These are phyloP conservation scores for Epinephelus malabaricus DNA, from an alignment of 2,797 vertebrate species.

Conservation along the genomic window DNA sequence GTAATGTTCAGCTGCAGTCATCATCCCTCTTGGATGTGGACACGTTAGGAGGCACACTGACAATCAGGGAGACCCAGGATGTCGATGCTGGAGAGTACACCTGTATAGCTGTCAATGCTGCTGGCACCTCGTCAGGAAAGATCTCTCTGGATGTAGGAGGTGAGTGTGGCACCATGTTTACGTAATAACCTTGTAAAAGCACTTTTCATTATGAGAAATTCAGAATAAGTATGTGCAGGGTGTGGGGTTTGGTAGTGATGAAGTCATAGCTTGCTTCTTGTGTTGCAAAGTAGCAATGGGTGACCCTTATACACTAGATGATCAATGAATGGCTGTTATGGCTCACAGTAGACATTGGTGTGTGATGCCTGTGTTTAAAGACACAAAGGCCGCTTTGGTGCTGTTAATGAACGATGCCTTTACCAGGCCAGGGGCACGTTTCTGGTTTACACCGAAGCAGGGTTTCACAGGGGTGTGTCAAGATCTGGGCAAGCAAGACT, in stretches of 20 bases:
- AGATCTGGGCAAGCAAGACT: neutral
- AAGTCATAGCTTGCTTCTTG: neutral
- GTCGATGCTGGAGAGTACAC: constrained; percentile 93
- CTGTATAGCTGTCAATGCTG: constrained; percentile 92
- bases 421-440: neutral
- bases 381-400: constrained; percentile 34
- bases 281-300: neutral
- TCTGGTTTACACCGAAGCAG: constrained; percentile 25
- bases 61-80: constrained; percentile 90
- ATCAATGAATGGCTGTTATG: neutral
- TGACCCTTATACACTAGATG: neutral
- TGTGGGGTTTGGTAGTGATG: neutral
- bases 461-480: constrained; percentile 5
- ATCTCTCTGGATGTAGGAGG: constrained; percentile 95
- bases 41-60: constrained; percentile 86
- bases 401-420: constrained; percentile 18
- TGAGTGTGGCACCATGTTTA: constrained; percentile 75
- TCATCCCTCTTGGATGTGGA: constrained; percentile 89
- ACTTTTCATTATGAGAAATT: too few species aligned
- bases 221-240: neutral
- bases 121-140: constrained; percentile 90
- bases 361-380: neutral
- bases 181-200: too few species aligned
- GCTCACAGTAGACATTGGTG: neutral
- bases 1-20: constrained; percentile 88